Base-by-base conservation (phyloP, 2,113 vertebrate genomes). In the Toxostoma redivivum region DNA sequence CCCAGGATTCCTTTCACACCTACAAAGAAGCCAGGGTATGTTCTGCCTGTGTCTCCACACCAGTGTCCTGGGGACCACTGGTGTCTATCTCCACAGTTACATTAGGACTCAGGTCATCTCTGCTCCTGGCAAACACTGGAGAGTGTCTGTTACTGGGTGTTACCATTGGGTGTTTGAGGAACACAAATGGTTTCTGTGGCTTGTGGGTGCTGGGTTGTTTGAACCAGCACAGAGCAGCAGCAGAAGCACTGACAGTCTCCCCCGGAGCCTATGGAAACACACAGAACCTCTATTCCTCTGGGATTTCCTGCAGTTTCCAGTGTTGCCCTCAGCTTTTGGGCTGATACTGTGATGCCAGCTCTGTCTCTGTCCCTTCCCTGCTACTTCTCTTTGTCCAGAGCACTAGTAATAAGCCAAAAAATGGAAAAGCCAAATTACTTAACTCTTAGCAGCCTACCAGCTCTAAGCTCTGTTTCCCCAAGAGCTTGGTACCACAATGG, bases 1-100 rank as follows among this genome's bases (percentile, higher is more conserved):
- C 37, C 38, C 42, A 12, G 27, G 22, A 33, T 5, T 61, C 20
- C 37, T 37, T 50, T 70, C 50, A 45, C 12, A 10, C 6, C 38
- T 48, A 37, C n/a, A 16, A 35, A 60, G 25, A 20, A 76, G 7
- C 31, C 27, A 11, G 76, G 60, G 9, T 21, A 6, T 0, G 1
- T 28, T 70, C 64, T 66, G 35, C 42, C 20, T 51, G 16, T 23
- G 2, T 33, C 27, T 50, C 33, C 21, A 11, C 56, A 5, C 30
- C 56, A n/a, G n/a, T 83, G 4, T 42, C n/a, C 50, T 42, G 18
- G 23, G 37, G 15, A 10, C 27, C 0, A 0, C 16, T 9, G 9
- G 10, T 1, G 2, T 9, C 60, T 30, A 23, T 47, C 64, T 24
- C n/a, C 21, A 22, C 0, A 0, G 3, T 10, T 2, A 2, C 1